These are phyloP conservation scores for Cerastoderma edule DNA, from an alignment of 2,888 invertebrate genomes.

Conservation along the genomic window DNA sequence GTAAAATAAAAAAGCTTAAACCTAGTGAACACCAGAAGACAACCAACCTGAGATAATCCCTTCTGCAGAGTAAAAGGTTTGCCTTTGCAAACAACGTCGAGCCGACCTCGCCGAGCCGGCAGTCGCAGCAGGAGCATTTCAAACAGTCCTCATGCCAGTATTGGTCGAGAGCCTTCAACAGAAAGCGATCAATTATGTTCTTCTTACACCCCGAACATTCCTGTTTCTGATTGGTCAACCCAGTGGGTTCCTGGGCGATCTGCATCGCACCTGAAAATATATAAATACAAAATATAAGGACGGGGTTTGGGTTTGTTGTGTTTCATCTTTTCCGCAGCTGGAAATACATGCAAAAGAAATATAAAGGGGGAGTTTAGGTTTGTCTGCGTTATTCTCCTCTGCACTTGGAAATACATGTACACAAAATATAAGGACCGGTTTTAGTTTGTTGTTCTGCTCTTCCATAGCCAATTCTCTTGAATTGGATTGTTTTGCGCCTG, in stretches of 20 bases:
- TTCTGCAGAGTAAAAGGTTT: conserved; percentile 94
- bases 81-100: conserved; percentile 95
- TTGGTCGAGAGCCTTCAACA: conserved; percentile 92
- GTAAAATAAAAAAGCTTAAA: too few relatives aligned
- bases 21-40: too few relatives aligned
- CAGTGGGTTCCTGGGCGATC: conserved; percentile 71
- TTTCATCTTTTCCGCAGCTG: too few relatives aligned
- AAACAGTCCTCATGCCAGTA: conserved; percentile 98
- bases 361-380: too few relatives aligned
- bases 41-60: conserved; percentile 93
- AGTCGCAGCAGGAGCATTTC: conserved; percentile 94
- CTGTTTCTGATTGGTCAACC: conserved; percentile 61
- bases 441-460: too few relatives aligned
- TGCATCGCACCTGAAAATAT: conserved; percentile 74
- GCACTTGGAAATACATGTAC: too few relatives aligned
- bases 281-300: conserved; percentile 13
- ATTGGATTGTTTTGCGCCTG: too few relatives aligned
- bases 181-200: conserved; percentile 91
- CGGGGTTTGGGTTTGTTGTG: too few relatives aligned
- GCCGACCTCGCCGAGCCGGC: conserved; percentile 96
- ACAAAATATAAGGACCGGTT: too few relatives aligned
- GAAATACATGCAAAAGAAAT: too few relatives aligned
- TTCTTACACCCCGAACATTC: conserved; percentile 94
- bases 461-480: too few relatives aligned
- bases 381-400: too few relatives aligned